Evolutionary conservation across 2,797 vertebrate species (phyloP).

Genomic region (Anisognathus igniventris): DNA sequence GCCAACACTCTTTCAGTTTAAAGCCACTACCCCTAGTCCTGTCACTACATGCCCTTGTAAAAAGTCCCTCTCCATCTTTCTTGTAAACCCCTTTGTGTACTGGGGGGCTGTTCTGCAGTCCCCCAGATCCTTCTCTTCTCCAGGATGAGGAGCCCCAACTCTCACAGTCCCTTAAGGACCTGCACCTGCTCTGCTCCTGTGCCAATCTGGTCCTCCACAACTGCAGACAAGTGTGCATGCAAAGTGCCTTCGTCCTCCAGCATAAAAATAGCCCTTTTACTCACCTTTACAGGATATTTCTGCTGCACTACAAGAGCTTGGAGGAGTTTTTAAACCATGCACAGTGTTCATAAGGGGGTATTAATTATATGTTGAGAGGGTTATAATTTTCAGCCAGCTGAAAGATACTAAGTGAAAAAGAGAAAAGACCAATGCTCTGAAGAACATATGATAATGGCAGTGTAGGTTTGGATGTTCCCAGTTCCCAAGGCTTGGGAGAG

Average conservation of each 20-base stretch:
- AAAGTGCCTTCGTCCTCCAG: not conserved
- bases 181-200: accelerated
- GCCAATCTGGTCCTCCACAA: not conserved
- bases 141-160: not conserved
- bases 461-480: not conserved
- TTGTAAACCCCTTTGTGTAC: not conserved
- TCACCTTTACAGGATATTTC: not conserved
- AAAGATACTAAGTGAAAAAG: not conserved
- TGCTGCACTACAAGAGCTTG: not conserved
- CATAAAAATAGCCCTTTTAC: not conserved
- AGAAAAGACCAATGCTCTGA: not conserved
- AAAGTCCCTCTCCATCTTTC: not conserved
- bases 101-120: not conserved
- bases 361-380: not conserved
- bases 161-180: not conserved
- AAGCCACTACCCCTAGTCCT: not conserved
- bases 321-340: not conserved
- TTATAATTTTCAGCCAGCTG: not conserved
- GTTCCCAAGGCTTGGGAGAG: not conserved
- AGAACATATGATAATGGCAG: not conserved
- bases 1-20: not conserved
- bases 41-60: not conserved
- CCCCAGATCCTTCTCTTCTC: not conserved
- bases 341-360: not conserved
- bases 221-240: not conserved